phyloP scores from a whole-genome alignment of 2,797 vertebrate species.

The Neomorphus geoffroyi region DNA sequence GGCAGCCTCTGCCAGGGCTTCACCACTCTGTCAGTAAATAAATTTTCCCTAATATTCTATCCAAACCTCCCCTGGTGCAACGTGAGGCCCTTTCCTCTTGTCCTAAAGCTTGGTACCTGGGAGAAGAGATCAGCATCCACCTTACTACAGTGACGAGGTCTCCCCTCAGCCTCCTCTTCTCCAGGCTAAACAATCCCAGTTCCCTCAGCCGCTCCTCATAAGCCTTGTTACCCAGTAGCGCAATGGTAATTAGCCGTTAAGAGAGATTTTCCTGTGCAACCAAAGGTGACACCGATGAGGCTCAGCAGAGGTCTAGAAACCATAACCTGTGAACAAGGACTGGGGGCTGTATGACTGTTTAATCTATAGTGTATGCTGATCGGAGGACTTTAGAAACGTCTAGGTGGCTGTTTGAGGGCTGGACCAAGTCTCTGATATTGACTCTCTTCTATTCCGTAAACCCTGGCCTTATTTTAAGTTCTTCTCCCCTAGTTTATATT shows the following conservation, averaged over 20 bases:
- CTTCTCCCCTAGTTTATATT: background rate
- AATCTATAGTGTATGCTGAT: background rate
- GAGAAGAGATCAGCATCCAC: too few species aligned
- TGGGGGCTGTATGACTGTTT: background rate
- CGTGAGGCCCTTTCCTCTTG: too few species aligned
- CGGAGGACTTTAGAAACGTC: background rate
- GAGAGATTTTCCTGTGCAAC: background rate
- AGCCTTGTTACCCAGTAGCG: too few species aligned
- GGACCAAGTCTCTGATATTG: background rate
- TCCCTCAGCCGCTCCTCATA: too few species aligned
- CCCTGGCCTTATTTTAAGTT: background rate
- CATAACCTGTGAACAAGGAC: background rate
- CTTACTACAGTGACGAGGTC: too few species aligned
- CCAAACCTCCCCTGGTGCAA: too few species aligned
- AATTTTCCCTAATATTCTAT: too few species aligned
- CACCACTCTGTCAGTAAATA: too few species aligned
- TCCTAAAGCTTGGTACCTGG: too few species aligned
- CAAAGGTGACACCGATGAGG: rapidly evolving
- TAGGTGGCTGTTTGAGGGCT: background rate
- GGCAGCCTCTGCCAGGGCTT: too few species aligned
- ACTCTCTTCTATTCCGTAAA: background rate
- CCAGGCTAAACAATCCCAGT: too few species aligned
- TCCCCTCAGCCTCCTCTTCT: too few species aligned
- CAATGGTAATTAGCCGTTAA: background rate
- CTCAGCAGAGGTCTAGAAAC: background rate